A percentile compares a stretch with the other conserved stretches of the same genome.
These are phyloP conservation scores for human (Homo sapiens) DNA, from an alignment of 2,113 vertebrate species.

Conservation along the genomic window GRCh38 chr12:70315001-70315500, in stretches of 20 bases:
- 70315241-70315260: neutral
- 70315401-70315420: neutral
- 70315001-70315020: no score
- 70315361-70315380: neutral
- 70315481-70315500: neutral
- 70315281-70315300: neutral
- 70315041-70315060: no score
- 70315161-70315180: neutral
- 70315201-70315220: neutral
- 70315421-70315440: neutral
- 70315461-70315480: neutral
- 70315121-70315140: no score
- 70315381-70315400: neutral
- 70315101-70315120: no score
- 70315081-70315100: no score
- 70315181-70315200: neutral
- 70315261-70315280: conserved; percentile 45
- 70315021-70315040: no score
- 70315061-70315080: no score
- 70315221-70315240: neutral
- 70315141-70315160: no score
- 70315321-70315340: conserved; percentile 14
- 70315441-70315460: neutral
- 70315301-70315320: neutral
- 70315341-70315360: neutral